A percentile compares a stretch with the other conserved stretches of the same genome.
Evolutionary conservation across 2,888 invertebrate species (phyloP).

Genomic region (Eupithecia pulchellata): DNA sequence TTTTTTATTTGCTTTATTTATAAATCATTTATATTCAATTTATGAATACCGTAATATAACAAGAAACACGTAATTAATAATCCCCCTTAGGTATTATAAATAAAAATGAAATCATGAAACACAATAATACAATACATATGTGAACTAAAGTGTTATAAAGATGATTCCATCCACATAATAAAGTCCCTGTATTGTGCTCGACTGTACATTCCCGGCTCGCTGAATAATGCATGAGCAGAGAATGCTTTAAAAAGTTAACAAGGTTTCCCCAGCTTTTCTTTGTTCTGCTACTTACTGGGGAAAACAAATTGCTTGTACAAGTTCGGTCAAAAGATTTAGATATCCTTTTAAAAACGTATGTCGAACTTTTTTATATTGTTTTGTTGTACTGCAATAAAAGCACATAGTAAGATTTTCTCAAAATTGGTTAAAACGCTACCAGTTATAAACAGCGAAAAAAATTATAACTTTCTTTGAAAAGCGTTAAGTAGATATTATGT

Average conservation of each 20-base stretch:
- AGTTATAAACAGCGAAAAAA: neutral
- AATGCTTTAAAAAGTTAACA: conserved; percentile 84
- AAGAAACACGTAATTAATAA: neutral
- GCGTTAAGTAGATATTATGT: too few relatives aligned
- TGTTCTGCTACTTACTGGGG: conserved; percentile 73
- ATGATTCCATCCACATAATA: conserved; percentile 22
- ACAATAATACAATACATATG: neutral
- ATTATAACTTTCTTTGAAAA: too few relatives aligned
- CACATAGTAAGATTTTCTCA: too few relatives aligned
- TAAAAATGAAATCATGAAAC: neutral
- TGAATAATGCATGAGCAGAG: conserved; percentile 80
- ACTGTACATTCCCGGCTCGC: conserved; percentile 57
- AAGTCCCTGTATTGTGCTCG: conserved; percentile 42
- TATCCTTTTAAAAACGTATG: conserved; percentile 24
- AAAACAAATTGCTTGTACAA: conserved; percentile 74
- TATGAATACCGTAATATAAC: neutral
- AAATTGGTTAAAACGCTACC: neutral
- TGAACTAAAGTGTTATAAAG: conserved; percentile 13
- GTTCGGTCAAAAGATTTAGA: conserved; percentile 56
- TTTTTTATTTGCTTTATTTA: too few relatives aligned
- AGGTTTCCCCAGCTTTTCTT: conserved; percentile 80
- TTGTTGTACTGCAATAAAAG: neutral
- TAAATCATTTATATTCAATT: too few relatives aligned
- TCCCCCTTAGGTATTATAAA: too few relatives aligned
- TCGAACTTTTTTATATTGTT: neutral